Evolutionary conservation across 2,888 invertebrate species (phyloP), one percentile per base, ranked within the genome.

Genomic region (Netelia inedita): DNA sequence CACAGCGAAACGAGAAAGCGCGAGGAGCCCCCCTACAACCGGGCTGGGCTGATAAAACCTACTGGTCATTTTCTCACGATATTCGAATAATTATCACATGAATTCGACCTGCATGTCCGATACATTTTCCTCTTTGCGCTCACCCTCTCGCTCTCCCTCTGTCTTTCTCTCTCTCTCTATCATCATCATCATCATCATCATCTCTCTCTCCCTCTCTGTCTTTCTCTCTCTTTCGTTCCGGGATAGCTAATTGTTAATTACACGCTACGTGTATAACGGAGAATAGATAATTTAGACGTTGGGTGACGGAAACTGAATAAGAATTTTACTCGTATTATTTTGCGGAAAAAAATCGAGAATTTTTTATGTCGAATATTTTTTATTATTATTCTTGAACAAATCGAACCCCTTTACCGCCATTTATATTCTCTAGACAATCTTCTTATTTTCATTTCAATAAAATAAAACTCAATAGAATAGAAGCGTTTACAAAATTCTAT

Each of bases 41-140:
- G 35, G 35, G 8, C 5, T 3, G 43, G 43, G 57, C 79, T 57
- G 72, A 79, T 79, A 79, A 72, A 82, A 82, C 46, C 65, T 46
- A 66, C 57, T 71, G 69, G 65, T 55, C 14, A 57, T 69, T 71
- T 82, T 82, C 82, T 63, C 82, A 82, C 82, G 75, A 57, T 71
- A 69, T 71, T 82, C 63, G 82, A 82, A 74, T 85, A 82, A 82
- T 79, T 85, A 82, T 78, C 78, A 46, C n/a, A 50, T 57, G 65
- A 66, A 79, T 57, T 79, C 65, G n/a, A 82, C 65, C 69, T 53
- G 41, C 65, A 59, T 79, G 71, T 74, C 65, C 69, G 50, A 78
- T 78, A 69, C 63, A 74, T 74, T 79, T 82, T 71, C 23, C 68
- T 50, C 63, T 63, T 35, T 46, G 63, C 65, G 74, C 61, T 50